Percentiles rank a stretch among this genome's conserved stretches.
phyloP scores from a whole-genome alignment of 2,888 invertebrate genomes.

The Lymantria dispar region DNA sequence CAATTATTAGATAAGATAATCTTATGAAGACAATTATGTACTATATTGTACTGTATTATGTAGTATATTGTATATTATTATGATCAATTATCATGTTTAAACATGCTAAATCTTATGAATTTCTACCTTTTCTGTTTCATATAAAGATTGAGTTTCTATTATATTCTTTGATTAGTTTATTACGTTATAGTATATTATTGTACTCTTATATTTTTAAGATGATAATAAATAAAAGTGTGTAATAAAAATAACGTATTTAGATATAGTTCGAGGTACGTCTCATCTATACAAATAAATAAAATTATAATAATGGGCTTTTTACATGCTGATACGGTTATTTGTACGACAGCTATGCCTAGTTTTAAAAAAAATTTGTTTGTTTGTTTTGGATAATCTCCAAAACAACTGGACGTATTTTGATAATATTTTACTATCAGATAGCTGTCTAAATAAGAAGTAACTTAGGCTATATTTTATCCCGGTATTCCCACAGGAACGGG shows the following conservation, averaged over 20 bases:
- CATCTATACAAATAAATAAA: too few species aligned
- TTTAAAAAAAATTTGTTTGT: too few species aligned
- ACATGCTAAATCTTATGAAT: conserved; percentile 75
- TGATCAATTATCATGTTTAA: conserved; percentile 19
- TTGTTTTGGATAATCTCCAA: too few species aligned
- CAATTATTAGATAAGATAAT: conserved; percentile 22
- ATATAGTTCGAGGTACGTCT: conserved; percentile 9
- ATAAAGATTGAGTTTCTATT: conserved; percentile 55
- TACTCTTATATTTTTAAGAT: conserved; percentile 24
- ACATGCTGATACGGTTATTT: too few species aligned
- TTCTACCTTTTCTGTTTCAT: conserved; percentile 72
- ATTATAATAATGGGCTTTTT: conserved; percentile 8
- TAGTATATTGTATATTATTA: conserved; percentile 38
- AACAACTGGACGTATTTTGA: too few species aligned
- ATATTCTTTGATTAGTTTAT: conserved; percentile 32
- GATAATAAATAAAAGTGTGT: conserved; percentile 14
- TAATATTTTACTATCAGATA: too few species aligned
- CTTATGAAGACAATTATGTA: conserved; percentile 21
- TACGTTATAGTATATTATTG: conserved; percentile 23
- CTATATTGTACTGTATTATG: too few species aligned
- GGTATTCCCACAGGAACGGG: too few species aligned
- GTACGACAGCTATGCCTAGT: too few species aligned
- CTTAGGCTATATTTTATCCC: too few species aligned
- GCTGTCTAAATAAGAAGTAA: too few species aligned
- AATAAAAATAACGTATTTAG: conserved; percentile 32